Evolutionary conservation across 2,888 invertebrate genomes (phyloP).

Genomic region (Bombylius major): DNA sequence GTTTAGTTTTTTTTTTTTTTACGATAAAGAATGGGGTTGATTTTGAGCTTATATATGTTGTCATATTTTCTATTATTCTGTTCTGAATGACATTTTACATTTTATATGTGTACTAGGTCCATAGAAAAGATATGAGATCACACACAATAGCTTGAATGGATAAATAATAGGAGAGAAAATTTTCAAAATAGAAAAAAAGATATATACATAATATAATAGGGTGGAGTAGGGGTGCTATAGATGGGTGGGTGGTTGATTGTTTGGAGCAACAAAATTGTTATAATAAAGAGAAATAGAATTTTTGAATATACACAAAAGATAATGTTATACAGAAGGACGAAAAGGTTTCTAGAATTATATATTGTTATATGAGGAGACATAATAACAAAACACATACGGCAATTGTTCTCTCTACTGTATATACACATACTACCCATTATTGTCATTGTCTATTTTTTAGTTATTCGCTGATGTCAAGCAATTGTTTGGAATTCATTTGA

Average conservation of each 20-base stretch:
- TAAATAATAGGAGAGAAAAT: background rate
- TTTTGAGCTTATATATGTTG: background rate
- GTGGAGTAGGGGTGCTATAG: background rate
- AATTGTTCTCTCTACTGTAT: conserved; percentile 5
- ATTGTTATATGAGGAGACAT: background rate
- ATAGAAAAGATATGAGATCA: conserved; percentile 4
- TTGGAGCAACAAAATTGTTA: no score
- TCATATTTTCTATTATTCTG: conserved; percentile 9
- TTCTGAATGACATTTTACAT: conserved; percentile 8
- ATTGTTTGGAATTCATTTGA: conserved; percentile 2
- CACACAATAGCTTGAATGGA: conserved; percentile 1
- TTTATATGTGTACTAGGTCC: conserved; percentile 3
- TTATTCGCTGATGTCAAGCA: conserved; percentile 8
- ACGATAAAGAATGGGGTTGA: no score
- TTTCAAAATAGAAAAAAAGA: no score
- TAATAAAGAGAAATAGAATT: no score
- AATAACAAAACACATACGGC: conserved; percentile 7
- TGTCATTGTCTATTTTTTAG: conserved; percentile 8
- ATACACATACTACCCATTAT: background rate
- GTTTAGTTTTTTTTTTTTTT: no score
- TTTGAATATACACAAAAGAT: no score
- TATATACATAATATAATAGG: background rate
- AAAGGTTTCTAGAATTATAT: background rate
- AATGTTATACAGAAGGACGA: background rate
- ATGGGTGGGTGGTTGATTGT: no score